Conservation (phyloP, 1,140 invertebrate genomes). For the Stegodyphus dumicola region DNA sequence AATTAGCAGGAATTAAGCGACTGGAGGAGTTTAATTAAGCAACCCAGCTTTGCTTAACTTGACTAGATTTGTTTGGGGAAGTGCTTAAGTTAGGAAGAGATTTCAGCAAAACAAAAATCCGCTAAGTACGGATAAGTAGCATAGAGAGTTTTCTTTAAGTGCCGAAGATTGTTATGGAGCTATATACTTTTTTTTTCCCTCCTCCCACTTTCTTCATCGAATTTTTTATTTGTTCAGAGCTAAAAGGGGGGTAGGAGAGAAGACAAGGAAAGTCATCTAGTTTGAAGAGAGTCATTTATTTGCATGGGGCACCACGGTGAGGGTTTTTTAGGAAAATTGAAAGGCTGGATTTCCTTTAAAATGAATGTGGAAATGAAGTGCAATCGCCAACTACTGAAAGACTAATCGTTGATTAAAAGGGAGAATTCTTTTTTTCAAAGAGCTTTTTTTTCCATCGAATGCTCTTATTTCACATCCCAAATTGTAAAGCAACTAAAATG, state of each 20-base stretch:
- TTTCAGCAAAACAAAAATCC: conserved; percentile 25
- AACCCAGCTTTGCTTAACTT: conserved; percentile 11
- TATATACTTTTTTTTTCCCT: conserved; percentile 8
- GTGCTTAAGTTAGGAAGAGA: conserved; percentile 12
- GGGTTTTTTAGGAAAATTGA: conserved; percentile 1
- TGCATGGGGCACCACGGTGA: conserved; percentile 1
- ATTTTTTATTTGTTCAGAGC: conserved; percentile 35
- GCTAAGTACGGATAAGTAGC: conserved; percentile 11
- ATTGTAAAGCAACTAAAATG: too few species aligned
- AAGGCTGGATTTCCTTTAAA: too few species aligned
- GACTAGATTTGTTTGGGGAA: conserved; percentile 50
- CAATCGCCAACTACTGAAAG: background rate
- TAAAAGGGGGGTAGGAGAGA: background rate
- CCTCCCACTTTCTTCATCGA: background rate
- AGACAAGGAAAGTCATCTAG: conserved; percentile 10
- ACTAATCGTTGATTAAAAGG: background rate
- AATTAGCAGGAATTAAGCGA: conserved; percentile 55
- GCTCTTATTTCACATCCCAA: too few species aligned
- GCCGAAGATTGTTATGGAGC: conserved; percentile 10
- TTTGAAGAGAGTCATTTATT: conserved; percentile 32
- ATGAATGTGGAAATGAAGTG: conserved; percentile 10
- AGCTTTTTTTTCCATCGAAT: background rate
- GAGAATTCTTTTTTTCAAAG: background rate
- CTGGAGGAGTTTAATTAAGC: conserved; percentile 49
- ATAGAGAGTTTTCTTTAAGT: conserved; percentile 4